Base-by-base conservation (phyloP, 2,113 vertebrate species). In the Deroptyus accipitrinus region DNA sequence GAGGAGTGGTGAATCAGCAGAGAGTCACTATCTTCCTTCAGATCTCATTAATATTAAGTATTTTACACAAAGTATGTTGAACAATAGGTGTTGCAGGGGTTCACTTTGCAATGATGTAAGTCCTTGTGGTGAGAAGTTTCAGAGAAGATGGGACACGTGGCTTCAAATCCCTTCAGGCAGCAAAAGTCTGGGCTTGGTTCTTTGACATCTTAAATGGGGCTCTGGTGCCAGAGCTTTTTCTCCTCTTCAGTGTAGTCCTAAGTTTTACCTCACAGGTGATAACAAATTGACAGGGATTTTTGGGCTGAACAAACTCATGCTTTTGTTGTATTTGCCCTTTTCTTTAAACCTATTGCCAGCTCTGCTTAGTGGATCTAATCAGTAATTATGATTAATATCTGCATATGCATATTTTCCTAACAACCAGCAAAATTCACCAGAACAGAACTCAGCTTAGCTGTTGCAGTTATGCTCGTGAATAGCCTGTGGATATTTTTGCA, bases 91-190 rank as follows among this genome's bases (percentile, higher is more conserved):
- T 62, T 92, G 41, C 6, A 31, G 28, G 23, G 5, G 0, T 37
- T 62, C 10, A 2, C 27, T 55, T 86, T 25, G 41, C 22, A 51
- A 31, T 23, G 61, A 44, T n/a, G 2, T 5, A 69, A 64, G 20
- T 35, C 39, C 42, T 83, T 16, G 11, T 12, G 27, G 42, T 35
- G 42, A 57, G 23, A 77, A 44, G 25, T 66, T 80, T 95, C 54
- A 39, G 72, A 86, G 70, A 68, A 33, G 42, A 44, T 28, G 8
- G 3, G 24, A 42, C 15, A 24, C 0, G 0, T 69, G 44, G 11
- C 13, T 67, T 89, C 77, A 81, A 67, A 57, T n/a, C 20, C 11
- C 23, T 67, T 28, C 10, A 66, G 7, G 22, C 24, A 74, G 25
- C 80, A 24, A 27, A 88, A 23, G 25, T 31, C 75, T 74, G 23